A percentile compares a stretch with the other conserved stretches of the same genome.
Conservation (phyloP, 1,140 invertebrate genomes). For the Nephila pilipes region DNA sequence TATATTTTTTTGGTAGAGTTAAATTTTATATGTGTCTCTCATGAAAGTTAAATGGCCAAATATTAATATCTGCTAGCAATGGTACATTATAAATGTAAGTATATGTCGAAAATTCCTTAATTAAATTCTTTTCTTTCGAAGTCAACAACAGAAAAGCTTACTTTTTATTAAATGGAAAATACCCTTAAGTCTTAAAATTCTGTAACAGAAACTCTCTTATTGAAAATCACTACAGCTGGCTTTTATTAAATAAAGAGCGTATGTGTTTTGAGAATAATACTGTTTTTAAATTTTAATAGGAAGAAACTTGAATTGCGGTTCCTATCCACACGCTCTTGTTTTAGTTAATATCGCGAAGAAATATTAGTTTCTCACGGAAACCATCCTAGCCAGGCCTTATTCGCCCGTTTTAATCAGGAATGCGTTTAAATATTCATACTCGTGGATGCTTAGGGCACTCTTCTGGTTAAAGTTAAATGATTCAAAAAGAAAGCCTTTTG, state of each 20-base stretch:
- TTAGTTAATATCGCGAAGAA: slow-evolving; percentile 46
- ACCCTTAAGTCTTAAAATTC: background rate
- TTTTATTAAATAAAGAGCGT: slow-evolving; percentile 42
- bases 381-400: slow-evolving; percentile 13
- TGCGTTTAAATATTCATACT: slow-evolving; percentile 56
- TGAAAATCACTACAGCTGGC: background rate
- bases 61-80: too few species aligned
- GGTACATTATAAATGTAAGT: too few species aligned
- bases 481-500: slow-evolving; percentile 21
- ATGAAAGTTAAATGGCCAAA: too few species aligned
- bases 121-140: too few species aligned
- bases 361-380: slow-evolving; percentile 36
- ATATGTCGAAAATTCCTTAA: too few species aligned
- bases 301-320: slow-evolving; percentile 31
- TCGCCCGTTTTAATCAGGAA: slow-evolving; percentile 41
- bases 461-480: slow-evolving; percentile 54
- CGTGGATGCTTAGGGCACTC: background rate
- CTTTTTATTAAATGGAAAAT: background rate
- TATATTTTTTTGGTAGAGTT: too few species aligned
- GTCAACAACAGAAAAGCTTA: background rate
- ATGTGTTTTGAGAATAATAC: slow-evolving; percentile 44
- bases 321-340: slow-evolving; percentile 33
- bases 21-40: too few species aligned
- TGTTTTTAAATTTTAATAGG: slow-evolving; percentile 54
- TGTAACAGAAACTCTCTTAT: background rate